Evolutionary conservation across 2,888 invertebrate species (phyloP), one percentile per base, ranked within the genome.

Genomic region (Sphaerophoria rueppellii): DNA sequence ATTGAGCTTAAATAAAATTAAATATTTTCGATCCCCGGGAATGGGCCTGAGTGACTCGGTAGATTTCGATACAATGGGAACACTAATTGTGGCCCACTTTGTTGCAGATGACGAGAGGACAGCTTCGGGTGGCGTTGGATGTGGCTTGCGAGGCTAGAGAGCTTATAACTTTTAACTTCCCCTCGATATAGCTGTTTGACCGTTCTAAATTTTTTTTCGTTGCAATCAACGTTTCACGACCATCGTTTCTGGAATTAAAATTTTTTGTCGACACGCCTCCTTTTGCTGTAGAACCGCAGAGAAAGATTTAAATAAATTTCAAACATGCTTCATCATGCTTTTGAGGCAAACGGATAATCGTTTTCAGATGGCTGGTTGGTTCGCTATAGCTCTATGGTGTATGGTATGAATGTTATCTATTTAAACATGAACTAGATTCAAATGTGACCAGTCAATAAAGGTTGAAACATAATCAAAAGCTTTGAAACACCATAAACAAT

Each of bases 1-100:
- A 82, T 81, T 86, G 77, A 87, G 81, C 76, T 75, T 74, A 80
- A 75, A 82, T 82, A 76, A 80, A 80, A 80, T 81, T 74, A 74
- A 57, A 63, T 58, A 54, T 76, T 81, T 67, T 76, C 61, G 12
- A 14, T 65, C 7, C 4, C 14, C 16, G 50, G n/a, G 50, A 16
- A 11, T 54, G 54, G 9, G 32, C 7, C 0, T n/a, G n/a, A 32
- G 32, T 6, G 6, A 9, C 4, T 16, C 12, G 16, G 50, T 65
- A 35, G 16, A 50, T 60, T 34, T 14, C 12, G 16, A 12, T 48
- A 11, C 48, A 46, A 48, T 35, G n/a, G 35, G 12, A 35, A 35
- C 12, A 50, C 50, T 24, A 37, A 35, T 50, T 48, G 16, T 63
- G 12, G 48, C 48, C n/a, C 14, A 3, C 24, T 43, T 69, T 11